Evolutionary conservation across 2,888 invertebrate genomes (phyloP).

Genomic region (Cantharis nigra): DNA sequence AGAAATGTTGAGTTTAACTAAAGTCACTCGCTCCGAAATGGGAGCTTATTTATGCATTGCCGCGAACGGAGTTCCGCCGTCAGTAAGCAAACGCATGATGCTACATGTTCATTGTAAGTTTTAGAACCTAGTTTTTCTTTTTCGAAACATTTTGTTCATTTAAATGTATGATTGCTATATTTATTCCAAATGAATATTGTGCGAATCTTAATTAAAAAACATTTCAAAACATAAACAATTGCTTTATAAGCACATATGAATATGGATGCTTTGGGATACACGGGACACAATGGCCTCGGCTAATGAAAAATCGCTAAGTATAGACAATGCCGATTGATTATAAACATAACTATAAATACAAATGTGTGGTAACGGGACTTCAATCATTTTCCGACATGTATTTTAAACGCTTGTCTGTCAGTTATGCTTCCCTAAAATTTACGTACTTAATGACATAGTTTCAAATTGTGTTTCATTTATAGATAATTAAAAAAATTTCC

Average conservation of each 20-base stretch:
- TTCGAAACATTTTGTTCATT: not conserved
- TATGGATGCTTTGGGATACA: constrained; percentile 54
- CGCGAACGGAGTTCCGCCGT: constrained; percentile 85
- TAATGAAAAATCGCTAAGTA: constrained; percentile 53
- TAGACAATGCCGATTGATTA: constrained; percentile 55
- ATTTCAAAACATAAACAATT: constrained; percentile 50
- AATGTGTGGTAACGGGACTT: constrained; percentile 50
- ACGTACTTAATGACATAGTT: constrained; percentile 36
- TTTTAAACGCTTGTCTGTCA: constrained; percentile 39
- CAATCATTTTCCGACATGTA: constrained; percentile 53
- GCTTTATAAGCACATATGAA: constrained; percentile 55
- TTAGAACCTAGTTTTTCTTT: not conserved
- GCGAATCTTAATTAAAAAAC: not conserved
- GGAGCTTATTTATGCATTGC: constrained; percentile 88
- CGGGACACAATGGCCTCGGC: constrained; percentile 51
- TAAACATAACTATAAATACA: constrained; percentile 55
- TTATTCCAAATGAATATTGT: not conserved
- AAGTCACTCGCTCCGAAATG: constrained; percentile 89
- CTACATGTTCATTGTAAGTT: constrained; percentile 89
- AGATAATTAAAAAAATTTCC: constrained; percentile 9
- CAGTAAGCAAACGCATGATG: constrained; percentile 89
- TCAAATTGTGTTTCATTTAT: constrained; percentile 1
- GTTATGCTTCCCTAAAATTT: constrained; percentile 43
- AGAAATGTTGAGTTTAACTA: constrained; percentile 78
- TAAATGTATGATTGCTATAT: not conserved